phyloP scores from a whole-genome alignment of 2,797 vertebrate species.

The Sebastes aleutianus region DNA sequence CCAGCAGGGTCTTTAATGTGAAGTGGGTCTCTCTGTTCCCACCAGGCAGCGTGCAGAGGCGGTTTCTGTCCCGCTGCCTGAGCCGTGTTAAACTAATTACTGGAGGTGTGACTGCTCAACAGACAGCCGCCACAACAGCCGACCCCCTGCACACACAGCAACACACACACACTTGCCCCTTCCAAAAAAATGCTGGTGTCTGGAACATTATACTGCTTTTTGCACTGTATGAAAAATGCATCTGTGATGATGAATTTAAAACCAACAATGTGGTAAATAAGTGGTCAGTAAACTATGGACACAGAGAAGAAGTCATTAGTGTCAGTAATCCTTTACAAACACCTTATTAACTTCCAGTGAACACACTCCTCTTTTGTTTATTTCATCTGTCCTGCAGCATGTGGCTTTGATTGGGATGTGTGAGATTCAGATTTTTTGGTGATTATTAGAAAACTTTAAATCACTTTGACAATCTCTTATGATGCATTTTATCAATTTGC shows the following conservation, averaged over 20 bases:
- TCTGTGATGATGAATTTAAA: not conserved
- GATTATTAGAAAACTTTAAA: not conserved
- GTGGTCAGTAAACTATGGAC: not conserved
- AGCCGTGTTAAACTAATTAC: slow-evolving; percentile 80
- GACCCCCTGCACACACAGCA: slow-evolving; percentile 58
- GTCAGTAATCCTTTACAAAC: not conserved
- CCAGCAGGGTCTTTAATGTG: slow-evolving; percentile 62
- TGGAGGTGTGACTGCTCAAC: slow-evolving; percentile 79
- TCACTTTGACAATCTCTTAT: not conserved
- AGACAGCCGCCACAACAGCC: slow-evolving; percentile 73
- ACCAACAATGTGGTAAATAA: not conserved
- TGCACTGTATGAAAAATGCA: slow-evolving; percentile 2
- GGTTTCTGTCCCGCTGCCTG: slow-evolving; percentile 61
- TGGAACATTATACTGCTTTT: not conserved
- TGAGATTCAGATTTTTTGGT: not conserved
- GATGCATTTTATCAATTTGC: not conserved
- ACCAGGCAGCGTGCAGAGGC: slow-evolving; percentile 43
- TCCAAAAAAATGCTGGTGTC: not conserved
- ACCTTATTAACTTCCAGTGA: not conserved
- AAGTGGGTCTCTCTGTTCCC: slow-evolving; percentile 56
- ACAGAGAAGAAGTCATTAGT: not conserved
- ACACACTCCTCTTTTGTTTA: not conserved
- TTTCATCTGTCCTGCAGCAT: not conserved
- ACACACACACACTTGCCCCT: slow-evolving; percentile 19
- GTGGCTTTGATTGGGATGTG: not conserved